Percentiles rank a stretch among this genome's conserved stretches.
Evolutionary conservation across 2,888 invertebrate species (phyloP).

Genomic region (Andrena flavipes): DNA sequence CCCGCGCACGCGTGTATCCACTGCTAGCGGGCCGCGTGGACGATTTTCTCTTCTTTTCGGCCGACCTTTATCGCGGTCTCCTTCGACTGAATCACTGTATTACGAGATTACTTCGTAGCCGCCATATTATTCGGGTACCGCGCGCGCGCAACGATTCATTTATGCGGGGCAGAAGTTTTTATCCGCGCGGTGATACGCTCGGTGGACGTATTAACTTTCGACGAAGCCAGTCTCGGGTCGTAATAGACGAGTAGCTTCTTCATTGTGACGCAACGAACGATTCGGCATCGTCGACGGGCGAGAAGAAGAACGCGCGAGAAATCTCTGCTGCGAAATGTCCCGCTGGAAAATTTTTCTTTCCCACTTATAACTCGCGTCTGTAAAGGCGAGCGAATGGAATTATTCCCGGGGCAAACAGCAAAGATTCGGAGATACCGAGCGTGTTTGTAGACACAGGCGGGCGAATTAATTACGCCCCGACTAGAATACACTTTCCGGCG

Average conservation of each 20-base stretch:
- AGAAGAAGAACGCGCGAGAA: not conserved
- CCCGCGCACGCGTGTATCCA: slow-evolving; percentile 16
- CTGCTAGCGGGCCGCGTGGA: slow-evolving; percentile 45
- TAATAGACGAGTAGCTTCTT: not conserved
- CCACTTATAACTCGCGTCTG: too few species aligned
- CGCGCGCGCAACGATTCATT: not conserved
- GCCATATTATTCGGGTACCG: not conserved
- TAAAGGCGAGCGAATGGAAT: not conserved
- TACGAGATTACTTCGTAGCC: slow-evolving; percentile 19
- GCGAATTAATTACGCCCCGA: slow-evolving; percentile 23
- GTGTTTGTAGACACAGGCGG: not conserved
- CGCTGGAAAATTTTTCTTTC: not conserved
- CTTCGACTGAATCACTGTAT: slow-evolving; percentile 36
- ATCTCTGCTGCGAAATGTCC: not conserved
- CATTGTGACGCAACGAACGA: not conserved
- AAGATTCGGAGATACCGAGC: not conserved
- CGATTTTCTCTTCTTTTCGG: slow-evolving; percentile 34
- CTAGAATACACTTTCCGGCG: slow-evolving; percentile 10
- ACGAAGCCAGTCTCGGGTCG: not conserved
- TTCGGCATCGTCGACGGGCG: not conserved
- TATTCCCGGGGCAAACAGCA: not conserved
- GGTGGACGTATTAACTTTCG: not conserved
- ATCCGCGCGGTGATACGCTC: not conserved
- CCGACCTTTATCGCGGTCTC: slow-evolving; percentile 47
- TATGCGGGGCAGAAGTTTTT: not conserved